These are phyloP conservation scores for Pseudopipra pipra DNA, from an alignment of 2,113 vertebrate species.

Conservation along the genomic window DNA sequence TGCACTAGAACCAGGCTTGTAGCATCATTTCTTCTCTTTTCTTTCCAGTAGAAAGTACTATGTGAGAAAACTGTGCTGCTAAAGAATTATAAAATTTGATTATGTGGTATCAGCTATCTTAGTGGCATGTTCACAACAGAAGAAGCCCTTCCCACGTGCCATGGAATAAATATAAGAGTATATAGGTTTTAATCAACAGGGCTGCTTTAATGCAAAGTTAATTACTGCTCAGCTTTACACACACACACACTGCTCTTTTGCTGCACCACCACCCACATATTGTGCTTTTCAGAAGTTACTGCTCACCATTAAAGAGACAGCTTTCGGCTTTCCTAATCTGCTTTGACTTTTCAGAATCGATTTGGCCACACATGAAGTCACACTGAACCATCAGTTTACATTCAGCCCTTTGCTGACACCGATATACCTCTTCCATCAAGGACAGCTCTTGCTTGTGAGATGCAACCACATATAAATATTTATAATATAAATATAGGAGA, in stretches of 20 bases:
- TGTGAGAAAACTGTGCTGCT: neutral
- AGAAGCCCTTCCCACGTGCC: neutral
- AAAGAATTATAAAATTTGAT: neutral
- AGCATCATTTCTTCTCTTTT: neutral
- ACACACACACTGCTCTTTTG: neutral
- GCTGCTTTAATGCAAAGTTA: neutral
- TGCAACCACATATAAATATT: neutral
- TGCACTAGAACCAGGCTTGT: neutral
- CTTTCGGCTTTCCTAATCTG: neutral
- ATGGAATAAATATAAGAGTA: neutral
- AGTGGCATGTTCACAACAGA: neutral
- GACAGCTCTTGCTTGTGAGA: neutral
- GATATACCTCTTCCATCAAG: neutral
- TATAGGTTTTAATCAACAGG: neutral
- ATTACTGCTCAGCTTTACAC: neutral
- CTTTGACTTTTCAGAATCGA: neutral
- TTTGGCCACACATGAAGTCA: slow-evolving; percentile 33
- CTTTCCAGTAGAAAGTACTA: neutral
- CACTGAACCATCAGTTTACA: neutral
- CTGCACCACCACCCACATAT: neutral
- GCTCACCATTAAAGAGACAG: neutral
- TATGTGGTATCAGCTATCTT: neutral
- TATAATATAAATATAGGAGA: neutral
- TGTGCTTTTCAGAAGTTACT: neutral
- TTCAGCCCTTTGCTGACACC: neutral